Conservation (phyloP, 2,888 invertebrate genomes). For the Polyommatus icarus region DNA sequence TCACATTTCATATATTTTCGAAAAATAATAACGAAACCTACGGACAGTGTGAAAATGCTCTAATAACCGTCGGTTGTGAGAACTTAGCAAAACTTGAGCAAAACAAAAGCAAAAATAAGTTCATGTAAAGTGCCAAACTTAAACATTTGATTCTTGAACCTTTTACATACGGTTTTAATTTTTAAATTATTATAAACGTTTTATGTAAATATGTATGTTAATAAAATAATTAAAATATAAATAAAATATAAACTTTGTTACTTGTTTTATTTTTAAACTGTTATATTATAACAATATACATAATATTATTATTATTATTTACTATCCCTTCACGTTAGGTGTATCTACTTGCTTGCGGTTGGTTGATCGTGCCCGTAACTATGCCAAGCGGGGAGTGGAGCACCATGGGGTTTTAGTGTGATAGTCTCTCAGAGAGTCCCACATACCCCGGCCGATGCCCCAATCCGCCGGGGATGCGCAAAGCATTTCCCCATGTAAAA, state of each 20-base stretch:
- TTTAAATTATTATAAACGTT: conserved; percentile 40
- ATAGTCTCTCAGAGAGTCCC: too few relatives aligned
- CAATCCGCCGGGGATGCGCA: too few relatives aligned
- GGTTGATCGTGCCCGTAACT: too few relatives aligned
- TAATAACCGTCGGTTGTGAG: neutral
- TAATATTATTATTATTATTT: too few relatives aligned
- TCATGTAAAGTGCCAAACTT: conserved; percentile 25
- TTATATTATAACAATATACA: too few relatives aligned
- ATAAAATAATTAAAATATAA: conserved; percentile 43
- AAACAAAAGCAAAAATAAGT: neutral
- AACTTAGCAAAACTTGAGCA: neutral
- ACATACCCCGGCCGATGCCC: too few relatives aligned
- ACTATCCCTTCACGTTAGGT: too few relatives aligned
- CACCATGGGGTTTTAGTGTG: too few relatives aligned
- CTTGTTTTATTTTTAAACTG: conserved; percentile 25
- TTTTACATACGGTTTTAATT: conserved; percentile 30
- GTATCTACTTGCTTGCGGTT: too few relatives aligned
- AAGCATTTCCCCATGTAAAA: too few relatives aligned
- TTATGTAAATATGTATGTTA: conserved; percentile 47
- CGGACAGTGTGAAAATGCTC: neutral
- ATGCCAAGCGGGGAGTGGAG: too few relatives aligned
- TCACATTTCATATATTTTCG: too few relatives aligned
- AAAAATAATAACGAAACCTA: neutral
- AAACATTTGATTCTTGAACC: neutral
- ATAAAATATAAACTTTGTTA: conserved; percentile 36